Base-by-base conservation (phyloP, 2,797 vertebrate genomes). In the Anguilla obscura region DNA sequence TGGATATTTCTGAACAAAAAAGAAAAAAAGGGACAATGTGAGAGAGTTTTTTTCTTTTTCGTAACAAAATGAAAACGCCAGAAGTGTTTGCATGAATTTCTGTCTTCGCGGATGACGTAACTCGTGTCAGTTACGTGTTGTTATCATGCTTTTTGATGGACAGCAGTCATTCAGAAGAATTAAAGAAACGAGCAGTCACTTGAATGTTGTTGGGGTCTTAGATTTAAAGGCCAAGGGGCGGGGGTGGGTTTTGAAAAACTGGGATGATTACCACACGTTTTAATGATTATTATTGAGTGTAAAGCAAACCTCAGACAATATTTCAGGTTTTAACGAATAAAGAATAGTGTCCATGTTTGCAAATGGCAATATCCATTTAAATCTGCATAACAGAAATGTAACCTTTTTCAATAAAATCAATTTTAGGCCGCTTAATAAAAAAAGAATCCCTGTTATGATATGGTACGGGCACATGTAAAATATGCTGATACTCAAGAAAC, bases 401-500 rank as follows among this genome's bases (percentile, higher is more conserved):
- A 12, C 69, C 4, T 50, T 84, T 82, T 89, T 87, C 86, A 88
- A 87, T 87, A 76, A 88, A 90, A 89, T 33, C 82, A 63, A 21
- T 48, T 66, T 76, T 87, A 48, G 87, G 54, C 89, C 90, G 91
- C 87, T 87, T 86, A 91, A 91, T 90, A 90, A 58, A 85, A 58
- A 85, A 89, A 91, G 88, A 91, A 90, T 83, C 36, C 82, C 27
- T 92, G 91, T 90, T 90, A 85, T 85, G 90, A 94, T 92, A 91
- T 94, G 97, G 96, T 97, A 96, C 96, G 95, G 96, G 93, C 96
- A 97, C 95, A 92, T 98, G 97, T 98, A 98, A 97, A 96, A 97
- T 97, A 98, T 98, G 97, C 98, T 97, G 96, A 98, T 98, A 98
- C 95, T 96, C 95, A 96, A 94, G 91, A 97, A 93, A 96, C 97